Conservation (phyloP, 1,140 invertebrate species). For the Ceratosolen solmsi region DNA sequence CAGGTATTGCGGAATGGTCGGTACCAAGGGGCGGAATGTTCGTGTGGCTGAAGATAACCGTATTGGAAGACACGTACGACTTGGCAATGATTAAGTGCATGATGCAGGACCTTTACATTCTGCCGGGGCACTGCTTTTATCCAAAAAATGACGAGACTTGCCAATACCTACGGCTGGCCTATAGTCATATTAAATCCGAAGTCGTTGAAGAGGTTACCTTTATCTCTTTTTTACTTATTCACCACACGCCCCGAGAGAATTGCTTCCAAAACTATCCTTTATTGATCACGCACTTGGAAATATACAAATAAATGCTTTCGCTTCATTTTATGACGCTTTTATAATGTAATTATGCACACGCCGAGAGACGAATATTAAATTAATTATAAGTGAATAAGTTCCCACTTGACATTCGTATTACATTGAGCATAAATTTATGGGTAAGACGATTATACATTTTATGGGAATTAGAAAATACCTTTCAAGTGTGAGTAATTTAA, state of each 20-base stretch:
- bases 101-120: constrained; percentile 69
- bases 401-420: too few species aligned
- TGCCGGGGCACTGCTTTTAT: constrained; percentile 74
- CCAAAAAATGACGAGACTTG: constrained; percentile 62
- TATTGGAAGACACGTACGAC: constrained; percentile 69
- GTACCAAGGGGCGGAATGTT: constrained; percentile 77
- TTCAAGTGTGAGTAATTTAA: too few species aligned
- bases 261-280: too few species aligned
- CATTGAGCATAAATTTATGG: too few species aligned
- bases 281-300: background rate
- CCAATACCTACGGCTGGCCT: constrained; percentile 74
- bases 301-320: background rate
- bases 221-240: background rate
- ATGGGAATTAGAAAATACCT: too few species aligned
- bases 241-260: background rate
- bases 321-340: too few species aligned
- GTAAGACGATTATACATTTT: too few species aligned
- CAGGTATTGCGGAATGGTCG: constrained; percentile 76
- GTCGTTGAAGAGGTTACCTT: constrained; percentile 73
- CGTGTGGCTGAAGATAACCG: constrained; percentile 75
- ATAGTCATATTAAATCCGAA: constrained; percentile 70
- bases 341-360: too few species aligned
- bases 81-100: constrained; percentile 72
- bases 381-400: too few species aligned
- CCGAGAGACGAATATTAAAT: too few species aligned